These are phyloP conservation scores for Gymnocephalus cernua DNA, from an alignment of 2,113 vertebrate genomes.

Conservation along the genomic window DNA sequence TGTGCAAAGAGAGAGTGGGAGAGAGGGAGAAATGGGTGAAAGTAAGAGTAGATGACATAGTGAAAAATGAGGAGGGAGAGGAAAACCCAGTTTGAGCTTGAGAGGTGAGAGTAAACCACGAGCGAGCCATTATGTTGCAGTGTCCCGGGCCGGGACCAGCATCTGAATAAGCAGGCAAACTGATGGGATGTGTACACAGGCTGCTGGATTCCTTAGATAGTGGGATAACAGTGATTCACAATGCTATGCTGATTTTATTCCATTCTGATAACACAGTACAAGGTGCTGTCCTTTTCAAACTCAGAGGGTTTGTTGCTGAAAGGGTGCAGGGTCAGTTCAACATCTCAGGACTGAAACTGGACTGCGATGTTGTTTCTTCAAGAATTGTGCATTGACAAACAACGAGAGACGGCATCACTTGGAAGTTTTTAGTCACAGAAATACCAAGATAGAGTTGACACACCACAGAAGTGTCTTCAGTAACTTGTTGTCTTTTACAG, in stretches of 20 bases:
- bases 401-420: not conserved
- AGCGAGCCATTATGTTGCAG: constrained; percentile 70
- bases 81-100: constrained; percentile 81
- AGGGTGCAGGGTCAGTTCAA: constrained; percentile 35
- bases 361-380: not conserved
- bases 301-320: constrained; percentile 14
- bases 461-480: not conserved
- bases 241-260: constrained; percentile 68
- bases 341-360: constrained; percentile 11
- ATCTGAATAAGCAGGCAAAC: constrained; percentile 71
- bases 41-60: constrained; percentile 80
- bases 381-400: not conserved
- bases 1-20: constrained; percentile 47
- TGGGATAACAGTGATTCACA: constrained; percentile 68
- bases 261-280: constrained; percentile 43
- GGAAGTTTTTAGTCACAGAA: not conserved
- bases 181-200: constrained; percentile 56
- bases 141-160: constrained; percentile 58
- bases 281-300: constrained; percentile 62
- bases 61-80: constrained; percentile 81
- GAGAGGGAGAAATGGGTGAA: constrained; percentile 70
- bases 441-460: not conserved
- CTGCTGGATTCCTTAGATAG: constrained; percentile 55
- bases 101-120: constrained; percentile 74
- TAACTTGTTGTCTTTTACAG: constrained; percentile 2